Base-by-base conservation (phyloP, 2,113 vertebrate genomes). In the Emydocephalus ijimae region DNA sequence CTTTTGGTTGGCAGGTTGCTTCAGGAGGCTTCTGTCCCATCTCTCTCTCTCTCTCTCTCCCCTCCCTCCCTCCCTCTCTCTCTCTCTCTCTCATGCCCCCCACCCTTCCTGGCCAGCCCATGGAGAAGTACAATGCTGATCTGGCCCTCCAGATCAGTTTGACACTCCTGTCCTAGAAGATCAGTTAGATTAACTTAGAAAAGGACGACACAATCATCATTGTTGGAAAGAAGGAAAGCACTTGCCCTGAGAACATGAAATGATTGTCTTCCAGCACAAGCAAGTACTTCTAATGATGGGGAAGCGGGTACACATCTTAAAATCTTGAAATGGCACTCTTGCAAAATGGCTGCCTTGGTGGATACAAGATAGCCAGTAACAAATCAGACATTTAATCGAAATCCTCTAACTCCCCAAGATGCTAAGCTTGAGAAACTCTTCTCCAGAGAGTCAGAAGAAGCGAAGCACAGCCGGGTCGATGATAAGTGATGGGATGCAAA, bases 31-130 rank as follows among this genome's bases (percentile, higher is more conserved):
- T 50, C 8, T 0, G 9, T 10, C 8, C 45, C 45, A 0, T 45
- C 45, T 45, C 50, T 11, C 1, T 52, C 50, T 11, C 50, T 52
- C 50, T 2, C 50, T 0, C 50, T 0, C 50, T 2, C 50, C 50
- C 11, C 50, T 2, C 2, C 10, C 50, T 2, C 50, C 1, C 50
- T 0, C 50, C 9, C 9, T 43, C 50, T 2, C 1, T 10, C 50
- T 1, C 50, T 50, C 50, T 1, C 50, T 10, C 50, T 2, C 50
- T 10, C 50, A 0, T 39, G 39, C 39, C 50, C 50, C 45, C 45
- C 4, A 39, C 39, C 39, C 39, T 39, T 48, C 50, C 8, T 7
- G 8, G 50, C 50, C 50, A 50, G 50, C 50, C 50, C 10, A 1
- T 1, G 50, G 50, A 52, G 50, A 52, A 52, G 9, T 52, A 52